A percentile compares a stretch with the other conserved stretches of the same genome.
Conservation (phyloP, 2,797 vertebrate species). For the Pagetopsis macropterus region DNA sequence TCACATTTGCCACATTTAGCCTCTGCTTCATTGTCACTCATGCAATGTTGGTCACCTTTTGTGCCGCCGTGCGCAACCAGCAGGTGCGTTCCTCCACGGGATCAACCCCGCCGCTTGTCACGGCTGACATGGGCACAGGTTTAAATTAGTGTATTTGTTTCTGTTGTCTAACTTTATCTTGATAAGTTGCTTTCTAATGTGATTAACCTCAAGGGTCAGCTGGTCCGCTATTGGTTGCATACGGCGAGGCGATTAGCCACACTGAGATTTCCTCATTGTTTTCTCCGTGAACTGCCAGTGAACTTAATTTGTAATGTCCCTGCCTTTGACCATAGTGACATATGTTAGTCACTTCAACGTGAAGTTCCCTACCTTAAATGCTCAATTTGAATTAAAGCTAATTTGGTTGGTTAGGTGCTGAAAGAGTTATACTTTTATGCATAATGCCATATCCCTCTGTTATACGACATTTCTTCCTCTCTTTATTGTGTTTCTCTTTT, state of each 20-base stretch:
- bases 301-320: conserved; percentile 15
- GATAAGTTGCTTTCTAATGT: conserved; percentile 70
- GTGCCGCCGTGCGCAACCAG: conserved; percentile 39
- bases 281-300: background rate
- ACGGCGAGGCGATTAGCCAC: conserved; percentile 30
- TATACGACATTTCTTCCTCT: background rate
- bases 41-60: conserved; percentile 38
- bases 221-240: conserved; percentile 2
- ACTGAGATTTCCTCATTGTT: conserved; percentile 17
- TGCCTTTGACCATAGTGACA: no score
- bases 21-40: background rate
- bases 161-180: conserved; percentile 60
- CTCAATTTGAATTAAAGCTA: background rate
- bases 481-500: background rate
- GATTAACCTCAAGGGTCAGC: conserved; percentile 63
- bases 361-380: rapidly evolving
- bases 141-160: conserved; percentile 32
- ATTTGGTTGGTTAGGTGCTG: background rate
- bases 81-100: conserved; percentile 54
- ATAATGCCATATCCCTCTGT: background rate
- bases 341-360: background rate
- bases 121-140: conserved; percentile 28
- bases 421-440: background rate
- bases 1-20: background rate
- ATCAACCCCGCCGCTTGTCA: background rate